A percentile compares a stretch with the other conserved stretches of the same genome.
phyloP scores from a whole-genome alignment of 2,888 invertebrate genomes.

The Candidula unifasciata region DNA sequence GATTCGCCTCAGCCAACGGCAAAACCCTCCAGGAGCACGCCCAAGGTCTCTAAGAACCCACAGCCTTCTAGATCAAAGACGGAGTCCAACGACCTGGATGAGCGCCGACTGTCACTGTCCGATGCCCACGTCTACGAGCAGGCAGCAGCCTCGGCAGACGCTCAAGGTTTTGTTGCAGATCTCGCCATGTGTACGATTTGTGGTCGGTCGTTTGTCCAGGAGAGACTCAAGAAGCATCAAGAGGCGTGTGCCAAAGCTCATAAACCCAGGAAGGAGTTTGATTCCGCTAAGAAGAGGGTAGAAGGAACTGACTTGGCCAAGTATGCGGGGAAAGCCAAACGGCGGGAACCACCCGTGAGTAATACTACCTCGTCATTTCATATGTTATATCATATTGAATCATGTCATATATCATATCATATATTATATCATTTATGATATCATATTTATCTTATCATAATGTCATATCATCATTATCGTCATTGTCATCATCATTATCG shows the following conservation, averaged over 20 bases:
- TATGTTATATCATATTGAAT: no score
- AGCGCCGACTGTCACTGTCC: constrained; percentile 9
- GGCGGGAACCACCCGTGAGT: constrained; percentile 57
- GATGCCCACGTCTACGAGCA: constrained; percentile 54
- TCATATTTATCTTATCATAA: no score
- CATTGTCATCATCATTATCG: background rate
- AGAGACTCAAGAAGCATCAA: constrained; percentile 81
- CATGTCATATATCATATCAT: no score
- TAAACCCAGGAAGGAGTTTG: constrained; percentile 74
- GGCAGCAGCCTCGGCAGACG: constrained; percentile 58
- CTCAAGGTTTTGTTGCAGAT: constrained; percentile 54
- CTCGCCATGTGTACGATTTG: constrained; percentile 85
- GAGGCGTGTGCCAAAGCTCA: constrained; percentile 69
- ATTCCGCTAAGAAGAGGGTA: constrained; percentile 78
- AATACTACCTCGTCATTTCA: no score
- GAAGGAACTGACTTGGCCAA: constrained; percentile 92
- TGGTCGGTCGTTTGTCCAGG: constrained; percentile 87
- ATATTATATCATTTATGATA: no score
- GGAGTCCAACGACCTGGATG: constrained; percentile 46
- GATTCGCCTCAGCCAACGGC: constrained; percentile 3
- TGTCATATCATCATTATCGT: no score
- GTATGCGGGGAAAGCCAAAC: constrained; percentile 80
- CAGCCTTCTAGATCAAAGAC: constrained; percentile 15
- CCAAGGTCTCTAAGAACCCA: constrained; percentile 2
- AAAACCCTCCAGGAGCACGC: background rate